These are phyloP conservation scores for Gymnoscelis rufifasciata DNA, from an alignment of 2,888 invertebrate genomes.

Conservation along the genomic window DNA sequence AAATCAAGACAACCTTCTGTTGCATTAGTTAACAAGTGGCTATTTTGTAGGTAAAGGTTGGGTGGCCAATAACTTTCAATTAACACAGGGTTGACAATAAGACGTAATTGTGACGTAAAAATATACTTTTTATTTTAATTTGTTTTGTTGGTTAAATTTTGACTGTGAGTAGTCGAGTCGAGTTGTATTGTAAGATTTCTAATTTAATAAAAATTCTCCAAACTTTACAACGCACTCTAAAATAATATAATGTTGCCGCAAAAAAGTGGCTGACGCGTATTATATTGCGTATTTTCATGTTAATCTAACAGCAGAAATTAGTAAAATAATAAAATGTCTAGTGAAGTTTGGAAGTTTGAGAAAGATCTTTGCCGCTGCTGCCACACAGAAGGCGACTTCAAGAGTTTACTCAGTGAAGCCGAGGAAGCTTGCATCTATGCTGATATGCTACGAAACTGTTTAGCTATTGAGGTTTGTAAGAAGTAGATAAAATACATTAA, in stretches of 20 bases:
- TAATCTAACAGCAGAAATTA: not conserved
- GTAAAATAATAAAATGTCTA: conserved; percentile 7
- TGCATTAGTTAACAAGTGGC: too few species aligned
- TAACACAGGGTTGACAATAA: too few species aligned
- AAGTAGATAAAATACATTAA: not conserved
- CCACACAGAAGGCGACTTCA: conserved; percentile 54
- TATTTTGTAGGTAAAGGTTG: too few species aligned
- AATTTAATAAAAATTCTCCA: too few species aligned
- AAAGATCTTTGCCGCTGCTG: conserved; percentile 63
- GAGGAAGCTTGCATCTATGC: conserved; percentile 41
- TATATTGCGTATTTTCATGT: not conserved
- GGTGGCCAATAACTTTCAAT: not conserved
- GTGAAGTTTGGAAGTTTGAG: conserved; percentile 34
- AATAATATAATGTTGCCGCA: too few species aligned
- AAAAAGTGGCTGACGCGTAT: not conserved
- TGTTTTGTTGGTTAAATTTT: too few species aligned
- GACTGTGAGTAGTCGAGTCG: too few species aligned
- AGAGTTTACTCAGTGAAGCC: conserved; percentile 37
- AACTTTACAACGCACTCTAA: too few species aligned
- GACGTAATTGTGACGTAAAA: too few species aligned
- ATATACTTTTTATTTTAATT: too few species aligned
- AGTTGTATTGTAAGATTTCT: too few species aligned
- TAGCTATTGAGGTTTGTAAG: conserved; percentile 50
- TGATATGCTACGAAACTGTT: conserved; percentile 50
- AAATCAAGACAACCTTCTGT: too few species aligned